These are phyloP conservation scores for Hemibates koningsi DNA, from an alignment of 2,113 vertebrate species.

Conservation along the genomic window DNA sequence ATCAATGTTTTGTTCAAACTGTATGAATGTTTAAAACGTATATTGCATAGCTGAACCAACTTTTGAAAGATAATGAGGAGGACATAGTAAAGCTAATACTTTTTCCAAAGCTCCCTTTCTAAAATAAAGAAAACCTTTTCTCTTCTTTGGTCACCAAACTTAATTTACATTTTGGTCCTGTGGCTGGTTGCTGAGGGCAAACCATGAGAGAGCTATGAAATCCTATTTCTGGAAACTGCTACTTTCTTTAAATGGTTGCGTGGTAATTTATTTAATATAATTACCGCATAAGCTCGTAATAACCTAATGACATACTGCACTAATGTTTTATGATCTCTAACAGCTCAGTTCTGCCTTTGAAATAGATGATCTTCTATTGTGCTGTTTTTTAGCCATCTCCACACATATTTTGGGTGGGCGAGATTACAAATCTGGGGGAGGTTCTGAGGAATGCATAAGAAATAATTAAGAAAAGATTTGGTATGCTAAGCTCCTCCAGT, in stretches of 20 bases:
- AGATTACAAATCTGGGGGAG: constrained; percentile 45
- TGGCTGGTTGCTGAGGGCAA: constrained; percentile 33
- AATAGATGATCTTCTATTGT: constrained; percentile 51
- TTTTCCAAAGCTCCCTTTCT: not conserved
- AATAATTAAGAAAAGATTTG: constrained; percentile 67
- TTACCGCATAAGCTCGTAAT: constrained; percentile 61
- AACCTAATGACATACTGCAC: constrained; percentile 45
- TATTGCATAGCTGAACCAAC: not conserved
- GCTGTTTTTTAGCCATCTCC: constrained; percentile 14
- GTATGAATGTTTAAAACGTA: not conserved
- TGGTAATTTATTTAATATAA: constrained; percentile 63
- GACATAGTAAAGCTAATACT: not conserved
- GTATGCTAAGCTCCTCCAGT: constrained; percentile 55
- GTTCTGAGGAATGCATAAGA: constrained; percentile 56
- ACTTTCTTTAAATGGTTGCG: constrained; percentile 27
- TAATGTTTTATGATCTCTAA: constrained; percentile 57
- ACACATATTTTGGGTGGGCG: constrained; percentile 49
- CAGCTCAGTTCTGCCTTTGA: constrained; percentile 30
- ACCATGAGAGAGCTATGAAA: constrained; percentile 41
- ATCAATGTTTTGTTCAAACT: not conserved
- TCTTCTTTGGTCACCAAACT: not conserved
- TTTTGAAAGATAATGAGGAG: not conserved
- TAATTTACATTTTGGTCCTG: constrained; percentile 50
- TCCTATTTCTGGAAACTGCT: constrained; percentile 57
- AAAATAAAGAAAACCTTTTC: not conserved